Evolutionary conservation across 2,888 invertebrate species (phyloP).

Genomic region (Thysanoteuthis rhombus): DNA sequence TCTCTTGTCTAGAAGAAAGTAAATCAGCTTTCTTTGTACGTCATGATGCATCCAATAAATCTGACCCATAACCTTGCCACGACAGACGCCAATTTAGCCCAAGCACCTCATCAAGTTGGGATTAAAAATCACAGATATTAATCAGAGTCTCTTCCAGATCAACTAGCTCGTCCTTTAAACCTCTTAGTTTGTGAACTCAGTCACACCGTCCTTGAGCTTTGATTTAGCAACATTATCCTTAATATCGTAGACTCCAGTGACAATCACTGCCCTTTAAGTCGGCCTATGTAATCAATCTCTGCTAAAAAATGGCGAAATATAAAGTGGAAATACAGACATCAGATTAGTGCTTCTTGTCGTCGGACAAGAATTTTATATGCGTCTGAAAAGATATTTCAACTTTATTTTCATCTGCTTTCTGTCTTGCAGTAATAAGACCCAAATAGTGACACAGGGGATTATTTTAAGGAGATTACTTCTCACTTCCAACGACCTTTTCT

Average conservation of each 20-base stretch:
- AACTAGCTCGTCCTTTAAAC: not conserved
- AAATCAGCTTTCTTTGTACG: not conserved
- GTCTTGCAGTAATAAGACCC: conserved; percentile 1
- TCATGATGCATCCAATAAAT: not conserved
- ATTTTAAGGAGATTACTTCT: not conserved
- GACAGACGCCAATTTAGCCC: not conserved
- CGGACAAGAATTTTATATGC: not conserved
- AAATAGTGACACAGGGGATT: not conserved
- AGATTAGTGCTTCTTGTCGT: not conserved
- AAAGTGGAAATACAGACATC: not conserved
- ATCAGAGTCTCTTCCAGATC: not conserved
- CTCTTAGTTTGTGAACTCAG: not conserved
- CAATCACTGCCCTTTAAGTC: not conserved
- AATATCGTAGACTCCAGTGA: not conserved
- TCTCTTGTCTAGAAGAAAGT: not conserved
- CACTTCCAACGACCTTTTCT: not conserved
- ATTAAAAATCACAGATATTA: not conserved
- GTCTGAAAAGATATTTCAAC: conserved; percentile 12
- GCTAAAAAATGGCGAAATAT: not conserved
- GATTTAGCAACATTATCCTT: not conserved
- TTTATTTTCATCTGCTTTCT: conserved; percentile 12
- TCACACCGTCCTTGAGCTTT: not conserved
- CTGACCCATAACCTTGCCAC: not conserved
- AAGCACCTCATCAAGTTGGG: not conserved
- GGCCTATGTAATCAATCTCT: not conserved